phyloP scores from a whole-genome alignment of 2,113 vertebrate genomes.

The Pitta sordida region DNA sequence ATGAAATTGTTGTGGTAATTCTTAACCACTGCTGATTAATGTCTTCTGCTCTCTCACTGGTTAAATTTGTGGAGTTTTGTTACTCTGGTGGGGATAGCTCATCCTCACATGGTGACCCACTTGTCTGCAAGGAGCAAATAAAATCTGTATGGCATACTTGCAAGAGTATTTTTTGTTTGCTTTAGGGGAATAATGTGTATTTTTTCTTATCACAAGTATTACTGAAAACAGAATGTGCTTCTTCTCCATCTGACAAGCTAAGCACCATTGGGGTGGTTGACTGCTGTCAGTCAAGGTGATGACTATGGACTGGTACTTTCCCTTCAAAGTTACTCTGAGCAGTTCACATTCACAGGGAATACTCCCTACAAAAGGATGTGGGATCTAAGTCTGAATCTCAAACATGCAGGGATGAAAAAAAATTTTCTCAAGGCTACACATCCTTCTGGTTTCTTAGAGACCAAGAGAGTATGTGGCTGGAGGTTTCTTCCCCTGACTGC shows the following conservation, averaged over 20 bases:
- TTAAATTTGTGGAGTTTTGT: constrained; percentile 23
- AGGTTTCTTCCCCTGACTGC: not conserved
- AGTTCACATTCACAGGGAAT: not conserved
- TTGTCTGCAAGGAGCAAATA: not conserved
- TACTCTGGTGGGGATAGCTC: not conserved
- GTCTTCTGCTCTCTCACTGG: not conserved
- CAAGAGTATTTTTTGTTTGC: not conserved
- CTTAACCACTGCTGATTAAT: not conserved
- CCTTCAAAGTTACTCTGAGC: not conserved
- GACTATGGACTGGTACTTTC: not conserved
- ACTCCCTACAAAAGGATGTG: not conserved
- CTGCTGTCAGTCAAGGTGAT: not conserved
- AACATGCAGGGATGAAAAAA: not conserved
- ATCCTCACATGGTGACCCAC: not conserved
- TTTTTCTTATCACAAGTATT: not conserved
- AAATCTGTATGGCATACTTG: not conserved
- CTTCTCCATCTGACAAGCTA: not conserved
- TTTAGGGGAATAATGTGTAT: not conserved
- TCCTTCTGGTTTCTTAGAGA: not conserved
- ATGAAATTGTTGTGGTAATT: not conserved
- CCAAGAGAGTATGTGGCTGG: not conserved
- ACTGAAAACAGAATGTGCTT: not conserved
- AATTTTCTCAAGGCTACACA: not conserved
- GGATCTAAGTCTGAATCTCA: not conserved
- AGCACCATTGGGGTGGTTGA: not conserved